Percentiles rank a stretch among this genome's conserved stretches.
These are phyloP conservation scores for Athetis lepigone DNA, from an alignment of 2,888 invertebrate species.

Conservation along the genomic window DNA sequence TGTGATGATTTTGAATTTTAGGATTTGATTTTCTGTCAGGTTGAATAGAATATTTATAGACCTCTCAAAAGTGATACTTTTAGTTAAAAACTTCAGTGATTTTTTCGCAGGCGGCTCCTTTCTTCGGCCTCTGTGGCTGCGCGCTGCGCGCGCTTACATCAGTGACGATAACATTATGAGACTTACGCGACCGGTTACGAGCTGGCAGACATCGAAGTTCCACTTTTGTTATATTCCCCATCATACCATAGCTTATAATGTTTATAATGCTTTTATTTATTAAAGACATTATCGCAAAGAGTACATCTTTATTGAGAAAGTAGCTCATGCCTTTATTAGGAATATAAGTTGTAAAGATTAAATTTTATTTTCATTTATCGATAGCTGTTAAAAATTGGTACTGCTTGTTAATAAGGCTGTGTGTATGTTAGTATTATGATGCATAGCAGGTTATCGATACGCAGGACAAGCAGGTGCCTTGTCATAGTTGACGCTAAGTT, in stretches of 20 bases:
- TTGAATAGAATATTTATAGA: too few relatives aligned
- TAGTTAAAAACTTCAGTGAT: constrained; percentile 18
- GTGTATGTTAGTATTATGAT: not conserved
- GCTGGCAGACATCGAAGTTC: constrained; percentile 61
- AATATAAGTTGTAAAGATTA: constrained; percentile 3
- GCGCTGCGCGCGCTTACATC: constrained; percentile 78
- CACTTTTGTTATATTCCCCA: constrained; percentile 67
- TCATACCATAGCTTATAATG: constrained; percentile 36
- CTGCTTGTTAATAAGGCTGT: constrained; percentile 4
- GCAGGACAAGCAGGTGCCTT: constrained; percentile 25
- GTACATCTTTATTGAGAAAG: constrained; percentile 6
- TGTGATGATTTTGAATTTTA: not conserved
- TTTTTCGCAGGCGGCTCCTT: constrained; percentile 51
- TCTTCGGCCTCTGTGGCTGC: constrained; percentile 55
- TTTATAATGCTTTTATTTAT: constrained; percentile 39
- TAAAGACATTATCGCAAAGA: constrained; percentile 18
- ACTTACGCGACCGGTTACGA: constrained; percentile 80
- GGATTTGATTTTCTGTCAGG: not conserved
- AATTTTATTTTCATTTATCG: not conserved
- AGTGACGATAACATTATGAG: constrained; percentile 80
- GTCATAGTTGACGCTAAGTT: not conserved
- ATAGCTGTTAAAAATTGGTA: constrained; percentile 17
- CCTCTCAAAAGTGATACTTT: too few relatives aligned
- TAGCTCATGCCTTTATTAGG: constrained; percentile 17
- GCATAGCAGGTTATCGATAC: not conserved